A percentile compares a stretch with the other conserved stretches of the same genome.
These are phyloP conservation scores for Drosophila subquinaria DNA, from an alignment of 2,888 invertebrate genomes.

Conservation along the genomic window DNA sequence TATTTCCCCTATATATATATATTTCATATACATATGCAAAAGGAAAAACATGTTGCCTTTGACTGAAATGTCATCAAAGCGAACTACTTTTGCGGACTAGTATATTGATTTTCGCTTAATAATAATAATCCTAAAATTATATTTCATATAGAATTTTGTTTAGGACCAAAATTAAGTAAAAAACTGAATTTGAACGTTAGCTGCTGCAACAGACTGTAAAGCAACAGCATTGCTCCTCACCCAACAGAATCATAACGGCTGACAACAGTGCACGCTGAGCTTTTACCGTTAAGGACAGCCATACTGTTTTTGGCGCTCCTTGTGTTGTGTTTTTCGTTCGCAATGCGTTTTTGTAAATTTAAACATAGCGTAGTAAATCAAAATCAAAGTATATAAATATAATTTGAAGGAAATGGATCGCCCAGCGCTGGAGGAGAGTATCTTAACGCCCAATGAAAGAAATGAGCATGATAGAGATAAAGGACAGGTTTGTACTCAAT, in stretches of 20 bases:
- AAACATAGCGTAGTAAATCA: not conserved
- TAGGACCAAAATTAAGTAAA: not conserved
- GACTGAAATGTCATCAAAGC: not conserved
- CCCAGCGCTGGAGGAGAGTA: slow-evolving; percentile 15
- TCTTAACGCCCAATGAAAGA: slow-evolving; percentile 31
- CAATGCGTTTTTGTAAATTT: slow-evolving; percentile 9
- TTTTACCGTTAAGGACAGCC: slow-evolving; percentile 51
- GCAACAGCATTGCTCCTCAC: slow-evolving; percentile 1
- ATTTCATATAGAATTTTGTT: not conserved
- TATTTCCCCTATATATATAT: too few relatives aligned
- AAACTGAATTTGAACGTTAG: not conserved
- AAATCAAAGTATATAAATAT: not conserved
- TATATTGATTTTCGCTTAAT: not conserved
- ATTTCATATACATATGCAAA: too few relatives aligned
- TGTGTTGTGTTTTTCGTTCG: slow-evolving; percentile 11
- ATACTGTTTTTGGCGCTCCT: slow-evolving; percentile 33
- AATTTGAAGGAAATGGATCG: slow-evolving; percentile 21
- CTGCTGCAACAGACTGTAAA: not conserved
- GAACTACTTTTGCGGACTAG: too few relatives aligned
- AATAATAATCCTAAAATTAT: not conserved
- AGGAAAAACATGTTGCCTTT: not conserved
- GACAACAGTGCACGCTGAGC: slow-evolving; percentile 12
- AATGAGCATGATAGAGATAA: slow-evolving; percentile 32
- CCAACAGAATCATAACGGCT: not conserved
- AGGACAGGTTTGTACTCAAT: slow-evolving; percentile 35